Evolutionary conservation across 2,888 invertebrate species (phyloP).

Genomic region (Anthoptus insignis): DNA sequence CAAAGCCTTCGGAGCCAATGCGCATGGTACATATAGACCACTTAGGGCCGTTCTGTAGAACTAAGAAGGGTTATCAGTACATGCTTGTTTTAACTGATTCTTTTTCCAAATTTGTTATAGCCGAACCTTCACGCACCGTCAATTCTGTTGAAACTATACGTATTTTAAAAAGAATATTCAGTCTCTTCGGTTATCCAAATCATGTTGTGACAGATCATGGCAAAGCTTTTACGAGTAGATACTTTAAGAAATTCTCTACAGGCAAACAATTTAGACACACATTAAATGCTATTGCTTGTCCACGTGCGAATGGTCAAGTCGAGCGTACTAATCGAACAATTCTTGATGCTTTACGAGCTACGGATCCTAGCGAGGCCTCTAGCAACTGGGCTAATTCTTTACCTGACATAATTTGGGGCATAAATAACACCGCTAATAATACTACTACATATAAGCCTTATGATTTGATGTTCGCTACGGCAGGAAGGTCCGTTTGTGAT

Average conservation of each 20-base stretch:
- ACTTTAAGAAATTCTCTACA: slow-evolving; percentile 47
- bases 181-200: slow-evolving; percentile 42
- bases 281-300: slow-evolving; percentile 47
- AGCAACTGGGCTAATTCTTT: slow-evolving; percentile 49
- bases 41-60: slow-evolving; percentile 44
- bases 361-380: slow-evolving; percentile 45
- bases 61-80: slow-evolving; percentile 42
- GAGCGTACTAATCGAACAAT: slow-evolving; percentile 50
- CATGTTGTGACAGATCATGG: slow-evolving; percentile 42
- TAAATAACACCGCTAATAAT: slow-evolving; percentile 48
- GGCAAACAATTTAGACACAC: slow-evolving; percentile 49
- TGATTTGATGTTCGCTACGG: background rate
- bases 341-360: slow-evolving; percentile 43
- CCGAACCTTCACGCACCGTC: slow-evolving; percentile 44
- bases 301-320: slow-evolving; percentile 51
- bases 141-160: slow-evolving; percentile 44
- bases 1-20: slow-evolving; percentile 45
- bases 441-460: slow-evolving; percentile 27
- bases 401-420: slow-evolving; percentile 49
- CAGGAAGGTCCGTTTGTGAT: background rate
- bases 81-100: slow-evolving; percentile 44
- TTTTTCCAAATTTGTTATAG: slow-evolving; percentile 14
- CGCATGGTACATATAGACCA: slow-evolving; percentile 44
- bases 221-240: slow-evolving; percentile 47
- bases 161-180: slow-evolving; percentile 32